These are phyloP conservation scores for Elgaria multicarinata DNA, from an alignment of 2,113 vertebrate genomes.

Conservation along the genomic window DNA sequence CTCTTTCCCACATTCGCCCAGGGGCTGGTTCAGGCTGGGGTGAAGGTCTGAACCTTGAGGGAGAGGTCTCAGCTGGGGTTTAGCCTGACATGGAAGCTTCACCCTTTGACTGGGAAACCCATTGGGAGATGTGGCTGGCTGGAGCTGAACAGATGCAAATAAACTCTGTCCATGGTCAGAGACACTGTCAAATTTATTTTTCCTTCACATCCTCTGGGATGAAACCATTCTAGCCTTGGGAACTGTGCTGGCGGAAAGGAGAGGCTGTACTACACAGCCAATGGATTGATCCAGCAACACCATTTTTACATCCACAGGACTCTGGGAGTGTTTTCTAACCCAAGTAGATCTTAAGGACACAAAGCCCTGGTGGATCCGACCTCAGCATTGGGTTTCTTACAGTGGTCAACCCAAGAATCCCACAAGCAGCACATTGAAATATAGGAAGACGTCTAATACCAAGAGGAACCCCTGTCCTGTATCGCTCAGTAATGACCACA, in stretches of 20 bases:
- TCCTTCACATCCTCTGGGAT: background rate
- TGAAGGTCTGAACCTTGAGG: no score
- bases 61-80: background rate
- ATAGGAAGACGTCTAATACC: background rate
- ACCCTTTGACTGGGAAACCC: background rate
- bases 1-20: background rate
- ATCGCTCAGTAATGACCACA: background rate
- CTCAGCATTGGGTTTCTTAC: background rate
- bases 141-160: background rate
- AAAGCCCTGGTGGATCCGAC: background rate
- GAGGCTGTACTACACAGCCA: background rate
- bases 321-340: background rate
- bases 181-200: background rate
- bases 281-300: background rate
- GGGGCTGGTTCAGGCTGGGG: background rate
- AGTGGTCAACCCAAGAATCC: no score
- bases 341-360: background rate
- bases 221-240: background rate
- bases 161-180: background rate
- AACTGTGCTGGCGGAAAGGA: background rate
- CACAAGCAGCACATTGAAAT: background rate
- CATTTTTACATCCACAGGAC: no score
- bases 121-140: background rate
- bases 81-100: background rate
- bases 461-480: background rate